These are phyloP conservation scores for Cyprinella venusta DNA, from an alignment of 2,797 vertebrate species.

Conservation along the genomic window DNA sequence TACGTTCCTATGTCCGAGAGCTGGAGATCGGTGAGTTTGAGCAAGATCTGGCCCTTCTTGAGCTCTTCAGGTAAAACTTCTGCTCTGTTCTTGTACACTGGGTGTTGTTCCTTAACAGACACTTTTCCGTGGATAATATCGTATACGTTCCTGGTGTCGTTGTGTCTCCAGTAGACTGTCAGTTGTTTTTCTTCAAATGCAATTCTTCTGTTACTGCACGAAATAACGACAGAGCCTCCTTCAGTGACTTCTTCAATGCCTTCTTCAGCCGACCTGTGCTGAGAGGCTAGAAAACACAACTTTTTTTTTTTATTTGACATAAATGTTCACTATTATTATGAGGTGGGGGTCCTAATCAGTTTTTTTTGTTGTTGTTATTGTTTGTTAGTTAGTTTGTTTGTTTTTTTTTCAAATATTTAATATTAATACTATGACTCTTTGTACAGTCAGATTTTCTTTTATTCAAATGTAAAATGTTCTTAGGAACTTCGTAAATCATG, in stretches of 20 bases:
- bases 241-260: neutral
- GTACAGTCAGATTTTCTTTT: neutral
- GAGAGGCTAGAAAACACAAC: constrained; percentile 6
- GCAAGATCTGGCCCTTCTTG: neutral
- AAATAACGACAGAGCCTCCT: neutral
- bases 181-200: neutral
- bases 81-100: constrained; percentile 23
- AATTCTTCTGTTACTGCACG: neutral
- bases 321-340: neutral
- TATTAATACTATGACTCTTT: no score
- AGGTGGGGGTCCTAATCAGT: no score
- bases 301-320: no score
- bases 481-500: neutral
- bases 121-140: neutral
- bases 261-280: neutral
- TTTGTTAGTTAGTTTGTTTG: no score
- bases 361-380: no score
- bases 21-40: constrained; percentile 13
- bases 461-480: neutral
- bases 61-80: neutral
- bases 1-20: constrained; percentile 2
- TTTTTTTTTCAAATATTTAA: no score
- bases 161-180: constrained; percentile 25
- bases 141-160: neutral
- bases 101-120: neutral